phyloP scores from a whole-genome alignment of 1,140 invertebrate genomes.

The Bombus pyrosoma region DNA sequence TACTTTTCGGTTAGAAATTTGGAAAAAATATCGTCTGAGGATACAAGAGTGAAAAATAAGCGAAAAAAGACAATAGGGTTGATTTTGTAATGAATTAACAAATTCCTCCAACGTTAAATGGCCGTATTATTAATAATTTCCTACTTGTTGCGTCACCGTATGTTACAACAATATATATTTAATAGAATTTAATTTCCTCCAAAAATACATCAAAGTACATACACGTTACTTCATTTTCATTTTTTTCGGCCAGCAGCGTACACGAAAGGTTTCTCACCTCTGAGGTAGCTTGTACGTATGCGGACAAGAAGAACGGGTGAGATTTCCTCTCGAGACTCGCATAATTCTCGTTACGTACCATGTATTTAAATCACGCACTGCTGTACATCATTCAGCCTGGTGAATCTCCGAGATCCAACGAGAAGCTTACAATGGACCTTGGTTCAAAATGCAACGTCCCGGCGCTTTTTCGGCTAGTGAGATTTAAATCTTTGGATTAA shows the following conservation, averaged over 20 bases:
- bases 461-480: neutral
- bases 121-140: neutral
- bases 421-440: neutral
- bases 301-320: neutral
- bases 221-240: neutral
- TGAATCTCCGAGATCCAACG: constrained; percentile 1
- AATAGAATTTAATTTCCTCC: neutral
- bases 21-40: neutral
- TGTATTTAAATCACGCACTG: constrained; percentile 37
- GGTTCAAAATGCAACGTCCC: neutral
- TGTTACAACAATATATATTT: neutral
- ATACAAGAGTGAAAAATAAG: neutral
- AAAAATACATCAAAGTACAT: neutral
- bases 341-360: constrained; percentile 16
- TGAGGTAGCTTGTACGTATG: neutral
- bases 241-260: neutral
- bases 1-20: neutral
- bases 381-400: neutral
- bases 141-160: neutral
- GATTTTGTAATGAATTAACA: neutral
- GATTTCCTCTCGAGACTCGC: neutral
- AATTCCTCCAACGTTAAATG: neutral
- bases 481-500: constrained; percentile 48
- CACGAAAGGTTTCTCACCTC: neutral
- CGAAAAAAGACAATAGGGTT: neutral